Percentiles rank a stretch among this genome's conserved stretches.
Conservation (phyloP, 2,113 vertebrate genomes). For the Platichthys stellatus region DNA sequence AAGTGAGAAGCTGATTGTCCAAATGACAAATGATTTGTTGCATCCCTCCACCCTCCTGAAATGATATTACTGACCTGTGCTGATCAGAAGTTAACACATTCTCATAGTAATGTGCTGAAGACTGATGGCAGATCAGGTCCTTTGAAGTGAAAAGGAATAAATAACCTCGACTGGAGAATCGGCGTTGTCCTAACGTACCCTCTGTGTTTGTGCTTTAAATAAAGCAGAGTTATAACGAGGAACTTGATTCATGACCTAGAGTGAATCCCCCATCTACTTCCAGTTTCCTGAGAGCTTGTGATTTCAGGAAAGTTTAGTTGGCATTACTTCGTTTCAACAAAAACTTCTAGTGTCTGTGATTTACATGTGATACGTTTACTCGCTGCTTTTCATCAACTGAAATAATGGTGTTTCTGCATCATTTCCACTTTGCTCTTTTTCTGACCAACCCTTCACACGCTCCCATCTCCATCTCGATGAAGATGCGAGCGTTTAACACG, state of each 20-base stretch:
- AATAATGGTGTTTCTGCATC: not conserved
- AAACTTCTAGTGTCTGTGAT: not conserved
- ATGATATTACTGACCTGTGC: not conserved
- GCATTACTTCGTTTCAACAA: slow-evolving; percentile 45
- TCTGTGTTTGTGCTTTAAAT: slow-evolving; percentile 67
- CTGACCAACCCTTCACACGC: slow-evolving; percentile 5
- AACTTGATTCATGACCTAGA: slow-evolving; percentile 82
- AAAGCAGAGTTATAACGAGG: slow-evolving; percentile 67
- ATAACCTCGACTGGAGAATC: slow-evolving; percentile 26
- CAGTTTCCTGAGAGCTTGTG: slow-evolving; percentile 78
- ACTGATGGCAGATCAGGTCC: not conserved
- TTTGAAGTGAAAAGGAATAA: slow-evolving; percentile 16
- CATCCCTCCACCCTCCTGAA: not conserved
- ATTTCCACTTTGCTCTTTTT: not conserved
- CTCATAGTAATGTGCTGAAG: not conserved
- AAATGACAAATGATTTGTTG: not conserved
- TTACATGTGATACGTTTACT: not conserved
- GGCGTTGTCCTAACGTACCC: slow-evolving; percentile 63
- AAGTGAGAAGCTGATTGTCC: not conserved
- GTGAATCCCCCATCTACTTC: slow-evolving; percentile 76
- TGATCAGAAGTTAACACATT: not conserved
- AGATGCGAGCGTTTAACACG: not conserved
- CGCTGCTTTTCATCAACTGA: not conserved
- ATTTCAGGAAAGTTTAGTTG: slow-evolving; percentile 66
- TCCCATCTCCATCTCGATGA: not conserved